phyloP scores from a whole-genome alignment of 2,888 invertebrate species.

The Harmothoe impar region DNA sequence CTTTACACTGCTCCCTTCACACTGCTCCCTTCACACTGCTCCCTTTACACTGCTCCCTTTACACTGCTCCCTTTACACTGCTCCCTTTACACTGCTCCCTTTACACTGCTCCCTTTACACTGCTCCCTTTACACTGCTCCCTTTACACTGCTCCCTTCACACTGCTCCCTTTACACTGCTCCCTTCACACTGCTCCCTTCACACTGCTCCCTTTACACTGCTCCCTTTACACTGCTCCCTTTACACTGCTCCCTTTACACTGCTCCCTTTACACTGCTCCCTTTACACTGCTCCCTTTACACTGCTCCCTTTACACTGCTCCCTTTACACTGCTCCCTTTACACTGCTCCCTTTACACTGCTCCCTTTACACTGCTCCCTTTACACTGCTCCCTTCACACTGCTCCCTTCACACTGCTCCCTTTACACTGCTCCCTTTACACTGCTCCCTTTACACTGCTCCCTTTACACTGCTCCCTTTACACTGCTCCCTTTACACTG shows the following conservation, averaged over 20 bases:
- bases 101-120: background rate
- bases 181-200: background rate
- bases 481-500: background rate
- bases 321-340: background rate
- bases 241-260: background rate
- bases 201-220: background rate
- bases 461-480: background rate
- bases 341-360: background rate
- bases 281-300: background rate
- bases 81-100: background rate
- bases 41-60: background rate
- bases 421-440: background rate
- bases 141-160: background rate
- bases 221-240: background rate
- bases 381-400: background rate
- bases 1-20: background rate
- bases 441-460: background rate
- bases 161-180: background rate
- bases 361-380: background rate
- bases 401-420: background rate
- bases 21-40: background rate
- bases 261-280: background rate
- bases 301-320: background rate
- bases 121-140: background rate
- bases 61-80: background rate